A percentile compares a stretch with the other conserved stretches of the same genome.
phyloP scores from a whole-genome alignment of 2,797 vertebrate genomes.

The Ciconia nigra region DNA sequence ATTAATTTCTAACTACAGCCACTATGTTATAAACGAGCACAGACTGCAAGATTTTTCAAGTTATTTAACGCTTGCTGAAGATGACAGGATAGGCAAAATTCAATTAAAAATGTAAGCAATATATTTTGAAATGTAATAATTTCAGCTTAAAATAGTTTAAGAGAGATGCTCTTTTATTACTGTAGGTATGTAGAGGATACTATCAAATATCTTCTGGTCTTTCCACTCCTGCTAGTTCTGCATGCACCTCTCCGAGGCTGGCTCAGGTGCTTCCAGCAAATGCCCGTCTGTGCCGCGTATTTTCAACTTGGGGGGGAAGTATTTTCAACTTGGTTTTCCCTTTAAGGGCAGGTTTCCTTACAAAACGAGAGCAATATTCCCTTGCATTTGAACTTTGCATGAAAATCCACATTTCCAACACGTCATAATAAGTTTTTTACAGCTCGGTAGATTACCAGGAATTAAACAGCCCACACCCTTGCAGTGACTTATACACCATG shows the following conservation, averaged over 20 bases:
- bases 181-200: not conserved
- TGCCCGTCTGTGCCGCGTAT: not conserved
- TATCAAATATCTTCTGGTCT: not conserved
- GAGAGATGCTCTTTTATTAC: not conserved
- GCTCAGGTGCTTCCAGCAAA: not conserved
- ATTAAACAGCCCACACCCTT: not conserved
- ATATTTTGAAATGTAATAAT: not conserved
- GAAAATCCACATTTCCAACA: not conserved
- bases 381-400: not conserved
- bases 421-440: not conserved
- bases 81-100: not conserved
- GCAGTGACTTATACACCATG: not conserved
- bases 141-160: not conserved
- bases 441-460: not conserved
- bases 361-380: not conserved
- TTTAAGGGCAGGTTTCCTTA: not conserved
- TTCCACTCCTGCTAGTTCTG: not conserved
- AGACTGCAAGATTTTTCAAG: not conserved
- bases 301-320: not conserved
- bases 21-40: not conserved
- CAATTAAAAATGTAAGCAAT: not conserved
- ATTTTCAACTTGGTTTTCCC: not conserved
- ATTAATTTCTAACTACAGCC: not conserved
- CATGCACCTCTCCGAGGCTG: not conserved
- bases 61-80: not conserved